Base-by-base conservation (phyloP, 2,797 vertebrate species). In the Alfaro cultratus region DNA sequence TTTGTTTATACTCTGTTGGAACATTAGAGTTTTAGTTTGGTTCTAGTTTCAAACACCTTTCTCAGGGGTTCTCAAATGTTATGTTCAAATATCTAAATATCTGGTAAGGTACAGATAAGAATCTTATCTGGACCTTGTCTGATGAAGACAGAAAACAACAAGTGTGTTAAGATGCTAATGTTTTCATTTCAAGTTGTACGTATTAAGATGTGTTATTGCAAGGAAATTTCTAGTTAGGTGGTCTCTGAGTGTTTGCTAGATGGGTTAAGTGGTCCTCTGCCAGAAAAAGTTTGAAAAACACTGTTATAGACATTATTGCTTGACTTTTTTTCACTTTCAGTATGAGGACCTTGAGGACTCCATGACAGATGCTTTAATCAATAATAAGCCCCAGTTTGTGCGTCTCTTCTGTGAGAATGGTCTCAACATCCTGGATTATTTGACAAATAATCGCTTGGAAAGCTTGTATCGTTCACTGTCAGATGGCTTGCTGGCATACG, bases 341-440 rank as follows among this genome's bases (percentile, higher is more conserved):
- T 96, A 96, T 12, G 86, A 92, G 0, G 96, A 97, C 89, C 94
- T 98, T 31, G 94, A 97, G 85, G 96, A 95, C 29, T 95, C 96
- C 15, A 97, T 98, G 96, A 96, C 95, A 0, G 97, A 97, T 0
- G 97, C 97, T 0, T 94, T 98, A 77, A 89, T 98, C 81, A 97
- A 96, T 0, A 87, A 97, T 91, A 96, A 97, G 84, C 96, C 97
- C 0, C 96, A 96, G 79, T 97, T 98, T 78, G 97, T 97, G 67
- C 96, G 96, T 9, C 92, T 97, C 67, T 97, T 97, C 81, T 96
- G 96, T 23, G 97, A 97, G 75, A 97, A 96, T 0, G 96, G 97
- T 7, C 93, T 97, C 72, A 97, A 96, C 74, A 93, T 97, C 68
- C 83, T 95, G 79, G 93, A 96, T 81, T 97, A 97, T 88, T 91